Base-by-base conservation (phyloP, 2,113 vertebrate genomes). In the Perca fluviatilis region DNA sequence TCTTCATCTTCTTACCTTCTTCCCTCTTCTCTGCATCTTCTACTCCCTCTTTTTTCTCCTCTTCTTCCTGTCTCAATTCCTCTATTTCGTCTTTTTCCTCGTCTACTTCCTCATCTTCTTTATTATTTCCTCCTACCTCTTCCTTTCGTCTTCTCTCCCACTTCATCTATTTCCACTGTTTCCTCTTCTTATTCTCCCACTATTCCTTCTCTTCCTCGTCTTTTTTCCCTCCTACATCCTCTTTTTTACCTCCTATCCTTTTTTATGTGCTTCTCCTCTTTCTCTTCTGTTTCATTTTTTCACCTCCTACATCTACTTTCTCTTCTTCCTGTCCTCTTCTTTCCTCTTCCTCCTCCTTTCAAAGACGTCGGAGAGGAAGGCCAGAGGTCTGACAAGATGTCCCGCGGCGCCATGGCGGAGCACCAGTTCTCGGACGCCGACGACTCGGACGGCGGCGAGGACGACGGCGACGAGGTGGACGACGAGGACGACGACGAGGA, bases 381-480 rank as follows among this genome's bases (percentile, higher is more conserved):
- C 74, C 97, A 97, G 79, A 96, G 95, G 86, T 94, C 94, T 19
- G 96, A 96, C 85, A 97, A 97, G 93, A 92, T 94, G 76, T 93
- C 95, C 61, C 19, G 86, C 40, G 94, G 95, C 5, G 84, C 94
- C 77, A 96, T 96, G 87, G 87, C 96, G 1, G 96, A 97, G 8
- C 98, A 99, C 85, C 98, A 99, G 92, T 99, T 99, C 92, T 99
- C 98, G 3, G 98, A 99, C 0, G 98, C 97, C 0, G 98, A 99
- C 76, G 98, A 99, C 80, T 98, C 98, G 0, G 98, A 99, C 6
- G 98, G 96, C 0, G 93, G 66, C 1, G 96, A 96, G 40, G 98
- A 99, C 54, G 98, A 99, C 1, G 97, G 96, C 0, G 98, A 99
- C 0, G 98, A 99, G 54, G 97, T 97, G 25, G 98, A 99, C 0